Percentiles rank a stretch among this genome's conserved stretches.
These are phyloP conservation scores for Tinamus major DNA, from an alignment of 2,797 vertebrate species.

Conservation along the genomic window DNA sequence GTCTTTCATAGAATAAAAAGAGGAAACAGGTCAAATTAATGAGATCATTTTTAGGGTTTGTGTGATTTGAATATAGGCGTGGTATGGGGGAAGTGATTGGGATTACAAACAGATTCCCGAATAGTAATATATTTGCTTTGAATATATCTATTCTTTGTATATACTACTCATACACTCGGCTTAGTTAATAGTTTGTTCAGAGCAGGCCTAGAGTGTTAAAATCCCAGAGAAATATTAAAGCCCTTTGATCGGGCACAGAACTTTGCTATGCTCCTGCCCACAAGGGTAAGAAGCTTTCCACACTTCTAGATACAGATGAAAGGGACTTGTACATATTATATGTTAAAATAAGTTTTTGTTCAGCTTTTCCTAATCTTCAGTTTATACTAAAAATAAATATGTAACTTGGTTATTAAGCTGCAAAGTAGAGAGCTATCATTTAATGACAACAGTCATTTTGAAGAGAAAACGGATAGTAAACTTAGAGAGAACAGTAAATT, in stretches of 20 bases:
- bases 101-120: background rate
- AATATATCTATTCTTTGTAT: background rate
- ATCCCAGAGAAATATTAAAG: background rate
- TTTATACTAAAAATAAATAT: background rate
- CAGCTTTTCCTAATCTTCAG: background rate
- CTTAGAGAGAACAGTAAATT: background rate
- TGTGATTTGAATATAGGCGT: background rate
- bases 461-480: background rate
- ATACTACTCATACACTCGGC: background rate
- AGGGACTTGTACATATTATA: background rate
- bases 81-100: accelerated
- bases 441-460: background rate
- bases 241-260: background rate
- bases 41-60: background rate
- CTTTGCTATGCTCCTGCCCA: background rate
- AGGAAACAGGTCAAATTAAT: background rate
- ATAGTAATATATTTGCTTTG: background rate
- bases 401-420: background rate
- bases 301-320: background rate
- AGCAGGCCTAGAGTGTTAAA: background rate
- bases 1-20: background rate
- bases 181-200: background rate
- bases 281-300: background rate
- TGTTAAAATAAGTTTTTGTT: background rate
- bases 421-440: accelerated